Percentiles rank a stretch among this genome's conserved stretches.
phyloP scores from a whole-genome alignment of 2,113 vertebrate species.

The Takifugu bimaculatus region DNA sequence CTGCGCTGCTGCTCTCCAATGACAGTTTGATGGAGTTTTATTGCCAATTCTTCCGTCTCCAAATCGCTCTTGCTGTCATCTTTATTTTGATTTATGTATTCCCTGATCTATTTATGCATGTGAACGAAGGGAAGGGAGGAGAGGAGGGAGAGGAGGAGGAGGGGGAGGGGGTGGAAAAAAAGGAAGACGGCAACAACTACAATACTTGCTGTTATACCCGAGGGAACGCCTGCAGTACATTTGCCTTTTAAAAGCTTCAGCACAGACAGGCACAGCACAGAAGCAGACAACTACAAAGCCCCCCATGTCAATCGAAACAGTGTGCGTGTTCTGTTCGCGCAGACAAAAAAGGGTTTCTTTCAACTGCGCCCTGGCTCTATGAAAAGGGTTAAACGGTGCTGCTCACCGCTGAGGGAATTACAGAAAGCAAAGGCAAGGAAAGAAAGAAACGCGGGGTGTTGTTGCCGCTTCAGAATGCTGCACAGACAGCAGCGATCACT shows the following conservation, averaged over 20 bases:
- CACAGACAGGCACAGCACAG: conserved; percentile 60
- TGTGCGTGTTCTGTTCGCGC: conserved; percentile 63
- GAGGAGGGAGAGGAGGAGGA: conserved; percentile 15
- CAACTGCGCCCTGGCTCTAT: conserved; percentile 58
- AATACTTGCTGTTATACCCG: conserved; percentile 63
- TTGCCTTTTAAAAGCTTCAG: conserved; percentile 73
- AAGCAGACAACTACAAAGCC: conserved; percentile 65
- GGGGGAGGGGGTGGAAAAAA: conserved; percentile 16
- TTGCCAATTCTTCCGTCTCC: conserved; percentile 71
- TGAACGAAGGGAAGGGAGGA: conserved; percentile 53
- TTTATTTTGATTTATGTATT: conserved; percentile 81
- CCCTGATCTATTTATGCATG: conserved; percentile 79
- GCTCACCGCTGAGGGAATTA: conserved; percentile 61
- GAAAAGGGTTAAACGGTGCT: conserved; percentile 67
- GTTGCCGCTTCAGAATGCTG: conserved; percentile 45
- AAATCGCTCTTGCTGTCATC: conserved; percentile 78
- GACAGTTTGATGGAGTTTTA: conserved; percentile 78
- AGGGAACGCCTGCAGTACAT: conserved; percentile 71
- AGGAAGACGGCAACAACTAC: conserved; percentile 66
- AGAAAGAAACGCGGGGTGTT: conserved; percentile 41
- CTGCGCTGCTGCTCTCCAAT: conserved; percentile 66
- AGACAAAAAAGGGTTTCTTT: conserved; percentile 66
- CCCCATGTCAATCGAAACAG: conserved; percentile 61
- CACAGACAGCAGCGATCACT: conserved; percentile 53
- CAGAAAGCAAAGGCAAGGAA: conserved; percentile 50